Percentiles rank a stretch among this genome's conserved stretches.
Conservation (phyloP, 2,797 vertebrate genomes). For the Arremon brunneinucha region DNA sequence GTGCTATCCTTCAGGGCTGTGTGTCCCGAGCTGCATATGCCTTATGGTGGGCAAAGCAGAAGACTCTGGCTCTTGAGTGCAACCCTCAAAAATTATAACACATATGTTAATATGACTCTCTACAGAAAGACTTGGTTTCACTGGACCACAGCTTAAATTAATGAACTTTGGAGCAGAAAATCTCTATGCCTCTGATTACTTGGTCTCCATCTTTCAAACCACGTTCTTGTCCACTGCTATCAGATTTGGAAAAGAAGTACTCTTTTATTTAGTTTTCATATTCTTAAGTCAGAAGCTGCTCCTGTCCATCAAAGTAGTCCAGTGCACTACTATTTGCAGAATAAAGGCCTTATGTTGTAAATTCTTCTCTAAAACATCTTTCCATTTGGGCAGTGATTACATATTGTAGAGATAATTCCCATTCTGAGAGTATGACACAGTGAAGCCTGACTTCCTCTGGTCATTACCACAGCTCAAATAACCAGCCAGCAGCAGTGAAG, state of each 20-base stretch:
- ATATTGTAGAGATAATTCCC: neutral
- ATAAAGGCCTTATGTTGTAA: neutral
- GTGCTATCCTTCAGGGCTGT: neutral
- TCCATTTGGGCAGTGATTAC: neutral
- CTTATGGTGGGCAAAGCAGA: neutral
- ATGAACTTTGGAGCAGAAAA: neutral
- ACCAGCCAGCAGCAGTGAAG: neutral
- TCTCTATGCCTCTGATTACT: neutral
- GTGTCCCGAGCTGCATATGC: neutral
- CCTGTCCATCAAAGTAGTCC: neutral
- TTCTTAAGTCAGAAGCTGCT: neutral
- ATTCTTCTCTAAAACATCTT: neutral
- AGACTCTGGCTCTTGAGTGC: neutral
- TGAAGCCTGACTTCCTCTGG: neutral
- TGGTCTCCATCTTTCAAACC: neutral
- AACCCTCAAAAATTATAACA: neutral
- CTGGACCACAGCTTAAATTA: neutral
- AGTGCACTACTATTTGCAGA: neutral
- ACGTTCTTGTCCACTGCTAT: neutral
- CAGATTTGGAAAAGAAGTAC: neutral
- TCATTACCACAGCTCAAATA: neutral
- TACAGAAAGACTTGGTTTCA: neutral
- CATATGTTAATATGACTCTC: neutral
- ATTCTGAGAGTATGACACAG: neutral
- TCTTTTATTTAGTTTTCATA: neutral